These are phyloP conservation scores for Atherinomorus stipes DNA, from an alignment of 2,113 vertebrate species.

Conservation along the genomic window DNA sequence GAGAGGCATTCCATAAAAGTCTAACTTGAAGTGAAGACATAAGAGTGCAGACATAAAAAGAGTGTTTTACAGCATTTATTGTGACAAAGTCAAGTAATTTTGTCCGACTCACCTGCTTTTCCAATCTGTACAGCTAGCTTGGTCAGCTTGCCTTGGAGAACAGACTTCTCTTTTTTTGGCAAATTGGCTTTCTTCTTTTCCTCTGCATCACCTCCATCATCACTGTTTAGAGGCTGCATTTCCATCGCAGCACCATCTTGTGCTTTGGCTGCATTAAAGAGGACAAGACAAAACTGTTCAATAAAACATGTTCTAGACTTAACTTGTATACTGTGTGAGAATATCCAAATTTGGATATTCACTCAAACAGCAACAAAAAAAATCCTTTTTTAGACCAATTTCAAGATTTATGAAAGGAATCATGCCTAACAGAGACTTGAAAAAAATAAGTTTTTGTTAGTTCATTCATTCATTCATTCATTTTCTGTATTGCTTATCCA, in stretches of 20 bases:
- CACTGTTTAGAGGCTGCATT: conserved; percentile 98
- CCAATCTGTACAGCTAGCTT: conserved; percentile 98
- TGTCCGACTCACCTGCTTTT: conserved; percentile 90
- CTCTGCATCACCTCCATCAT: conserved; percentile 92
- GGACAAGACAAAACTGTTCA: background rate
- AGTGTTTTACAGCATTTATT: background rate
- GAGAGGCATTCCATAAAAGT: background rate
- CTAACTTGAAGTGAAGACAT: background rate
- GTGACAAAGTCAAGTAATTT: background rate
- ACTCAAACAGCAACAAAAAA: background rate
- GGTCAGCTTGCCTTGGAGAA: conserved; percentile 98
- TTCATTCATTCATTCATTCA: too few relatives aligned
- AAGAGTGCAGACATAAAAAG: background rate
- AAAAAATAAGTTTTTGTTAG: too few relatives aligned
- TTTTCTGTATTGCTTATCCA: too few relatives aligned
- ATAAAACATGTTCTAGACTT: background rate
- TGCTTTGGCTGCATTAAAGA: conserved; percentile 89
- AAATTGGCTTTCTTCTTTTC: conserved; percentile 95
- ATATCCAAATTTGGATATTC: background rate
- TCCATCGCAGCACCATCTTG: conserved; percentile 99
- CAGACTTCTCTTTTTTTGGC: conserved; percentile 98
- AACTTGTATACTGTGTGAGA: background rate
- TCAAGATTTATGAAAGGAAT: background rate
- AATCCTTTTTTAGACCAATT: background rate
- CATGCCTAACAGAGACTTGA: background rate